Evolutionary conservation across 2,113 vertebrate species (phyloP), one percentile per base, ranked within the genome.

Genomic region (rat (Rattus norvegicus)): DNA sequence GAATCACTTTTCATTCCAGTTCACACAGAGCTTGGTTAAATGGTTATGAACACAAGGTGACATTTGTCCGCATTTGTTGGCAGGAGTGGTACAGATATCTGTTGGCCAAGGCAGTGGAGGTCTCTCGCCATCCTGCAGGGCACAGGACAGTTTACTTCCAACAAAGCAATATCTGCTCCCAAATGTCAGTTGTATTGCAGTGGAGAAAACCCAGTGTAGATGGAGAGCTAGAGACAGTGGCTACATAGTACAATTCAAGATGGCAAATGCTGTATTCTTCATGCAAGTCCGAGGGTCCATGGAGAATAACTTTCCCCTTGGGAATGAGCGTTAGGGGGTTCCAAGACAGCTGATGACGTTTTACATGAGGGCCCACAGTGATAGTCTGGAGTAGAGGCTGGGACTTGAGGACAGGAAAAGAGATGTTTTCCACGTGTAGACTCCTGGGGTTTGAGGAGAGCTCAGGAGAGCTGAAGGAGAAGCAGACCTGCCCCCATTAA

Each of bases 171-270:
- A 33, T 4, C 84, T 0, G 0, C 5, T 30, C 39, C 11, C 0
- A 8, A 10, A 43, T 3, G 5, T 52, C 1, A 0, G 1, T 0
- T 0, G 10, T 19, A 26, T 17, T 52, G 4, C 3, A 1, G 1
- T 19, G 43, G 49, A 9, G 73, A 56, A 65, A 14, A n/a, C 26
- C 17, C 3, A 17, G 87, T 70, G 77, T 56, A 33, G n/a, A 11
- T 5, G 14, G 5, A 36, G 67, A 81, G 10, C 33, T n/a, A 0
- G 61, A n/a, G 73, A 7, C 10, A 4, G 12, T 10, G 2, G 26
- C 63, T 39, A 13, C 2, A 3, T 36, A 36, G 13, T 6, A 8
- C 0, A 13, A 30, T 10, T 90, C 43, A 19, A 39, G 65, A 1
- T 13, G 11, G 3, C 20, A 33, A 61, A 49, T 2, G 2, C 49